These are phyloP conservation scores for Tenebrosternarchus preto DNA, from an alignment of 2,113 vertebrate species.

Conservation along the genomic window DNA sequence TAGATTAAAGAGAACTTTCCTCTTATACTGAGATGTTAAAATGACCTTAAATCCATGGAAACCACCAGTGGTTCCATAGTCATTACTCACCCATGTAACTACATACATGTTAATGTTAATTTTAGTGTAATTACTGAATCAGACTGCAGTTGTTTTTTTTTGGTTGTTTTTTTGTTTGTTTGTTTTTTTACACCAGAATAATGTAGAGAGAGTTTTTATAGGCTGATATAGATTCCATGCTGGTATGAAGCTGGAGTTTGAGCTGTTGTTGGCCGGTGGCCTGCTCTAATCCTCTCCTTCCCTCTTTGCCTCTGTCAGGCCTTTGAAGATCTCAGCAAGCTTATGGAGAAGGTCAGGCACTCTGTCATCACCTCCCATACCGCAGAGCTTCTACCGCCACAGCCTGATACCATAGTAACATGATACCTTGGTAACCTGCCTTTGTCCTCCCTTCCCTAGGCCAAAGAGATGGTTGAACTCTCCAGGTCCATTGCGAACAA, in stretches of 20 bases:
- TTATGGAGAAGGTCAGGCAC: conserved; percentile 94
- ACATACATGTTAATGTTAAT: too few relatives aligned
- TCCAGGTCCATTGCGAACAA: conserved; percentile 96
- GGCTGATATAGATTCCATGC: neutral
- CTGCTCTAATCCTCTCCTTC: neutral
- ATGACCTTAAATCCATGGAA: too few relatives aligned
- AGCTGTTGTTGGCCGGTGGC: neutral
- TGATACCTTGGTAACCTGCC: neutral
- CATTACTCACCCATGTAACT: too few relatives aligned
- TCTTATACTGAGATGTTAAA: too few relatives aligned
- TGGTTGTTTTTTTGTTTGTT: too few relatives aligned
- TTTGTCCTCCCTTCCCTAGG: conserved; percentile 73
- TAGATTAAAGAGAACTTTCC: too few relatives aligned
- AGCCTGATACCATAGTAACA: neutral
- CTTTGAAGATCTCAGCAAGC: conserved; percentile 96
- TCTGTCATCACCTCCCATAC: neutral
- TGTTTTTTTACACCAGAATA: too few relatives aligned
- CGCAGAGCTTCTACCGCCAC: neutral
- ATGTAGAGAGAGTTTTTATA: neutral
- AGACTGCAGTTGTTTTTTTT: too few relatives aligned
- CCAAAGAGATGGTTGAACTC: conserved; percentile 98
- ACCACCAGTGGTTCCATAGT: too few relatives aligned
- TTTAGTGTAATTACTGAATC: too few relatives aligned
- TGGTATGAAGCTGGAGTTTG: neutral
- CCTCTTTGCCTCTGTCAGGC: conserved; percentile 75